Conservation (phyloP, 2,113 vertebrate genomes). For the Ammospiza nelsoni region DNA sequence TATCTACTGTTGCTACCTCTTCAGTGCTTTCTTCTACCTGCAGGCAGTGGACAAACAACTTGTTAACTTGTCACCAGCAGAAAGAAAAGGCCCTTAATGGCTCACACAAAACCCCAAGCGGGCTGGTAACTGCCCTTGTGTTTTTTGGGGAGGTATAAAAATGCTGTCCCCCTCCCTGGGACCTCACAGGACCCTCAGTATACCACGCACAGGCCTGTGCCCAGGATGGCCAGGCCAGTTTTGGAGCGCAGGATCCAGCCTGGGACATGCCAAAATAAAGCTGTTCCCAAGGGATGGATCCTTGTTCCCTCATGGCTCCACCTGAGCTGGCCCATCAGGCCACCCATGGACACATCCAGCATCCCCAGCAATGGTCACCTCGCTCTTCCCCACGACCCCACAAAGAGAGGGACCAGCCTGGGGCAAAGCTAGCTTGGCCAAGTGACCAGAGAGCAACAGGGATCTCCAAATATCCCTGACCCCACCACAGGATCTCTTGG, state of each 20-base stretch:
- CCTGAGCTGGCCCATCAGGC: background rate
- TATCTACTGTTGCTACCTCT: background rate
- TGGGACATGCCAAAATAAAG: background rate
- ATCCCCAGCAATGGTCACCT: background rate
- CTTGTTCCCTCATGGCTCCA: background rate
- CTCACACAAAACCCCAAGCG: background rate
- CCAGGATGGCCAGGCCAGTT: background rate
- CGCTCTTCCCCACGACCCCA: background rate
- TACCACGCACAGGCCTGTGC: background rate
- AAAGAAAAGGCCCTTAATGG: background rate
- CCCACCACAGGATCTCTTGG: background rate
- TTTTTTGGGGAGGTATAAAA: background rate
- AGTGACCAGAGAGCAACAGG: background rate
- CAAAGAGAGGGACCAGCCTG: background rate
- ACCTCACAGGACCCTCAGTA: background rate
- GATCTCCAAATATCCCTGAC: rapidly evolving
- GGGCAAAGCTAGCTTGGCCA: background rate
- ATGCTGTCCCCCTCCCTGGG: background rate
- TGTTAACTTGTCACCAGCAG: background rate
- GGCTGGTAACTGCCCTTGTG: background rate
- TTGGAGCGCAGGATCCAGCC: background rate
- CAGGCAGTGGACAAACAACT: background rate
- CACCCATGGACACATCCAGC: rapidly evolving
- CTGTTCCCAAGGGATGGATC: background rate
- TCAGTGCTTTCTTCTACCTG: background rate